Base-by-base conservation (phyloP, 2,797 vertebrate species). In the Pangasius krempfi region DNA sequence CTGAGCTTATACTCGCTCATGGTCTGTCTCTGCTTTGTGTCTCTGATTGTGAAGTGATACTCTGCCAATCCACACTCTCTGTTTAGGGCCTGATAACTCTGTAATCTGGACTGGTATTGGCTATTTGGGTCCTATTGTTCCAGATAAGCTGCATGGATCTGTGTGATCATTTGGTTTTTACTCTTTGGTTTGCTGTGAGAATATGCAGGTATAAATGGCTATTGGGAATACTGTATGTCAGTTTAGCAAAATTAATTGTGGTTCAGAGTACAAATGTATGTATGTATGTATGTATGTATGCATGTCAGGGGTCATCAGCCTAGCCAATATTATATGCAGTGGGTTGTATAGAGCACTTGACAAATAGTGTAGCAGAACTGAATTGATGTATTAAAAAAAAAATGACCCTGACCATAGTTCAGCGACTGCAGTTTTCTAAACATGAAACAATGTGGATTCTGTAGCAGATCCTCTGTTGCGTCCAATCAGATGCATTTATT, bases 11-110 rank as follows among this genome's bases (percentile, higher is more conserved):
- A 40, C 12, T 40, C 22, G 0, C n/a, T 37, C 8, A 58, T 5
- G 37, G 4, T 27, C 56, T 44, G 33, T 40, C 6, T 40, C 3
- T 37, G 33, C 30, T 14, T 78, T 78, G 73, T n/a, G 50, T 56
- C 22, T 44, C 80, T 82, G 54, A 81, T 81, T 81, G 33, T n/a
- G n/a, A 66, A 50, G 44, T 22, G 44, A 50, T 20, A 66, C 40
- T 20, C 14, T 50, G 60, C 81, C 62, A 84, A 84, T 66, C 30
- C 16, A 66, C 62, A 68, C 40, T 20, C 62, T 84, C 44, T 66
- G 82, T 84, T 84, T 30, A 50, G 62, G 25, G 16, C 3, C 40
- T 84, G 81, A 66, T 84, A 68, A 66, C 27, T 80, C 18, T 60
- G 37, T 82, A 27, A 62, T 82, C 80, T 62, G 56, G 22, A 62